Base-by-base conservation (phyloP, 2,113 vertebrate genomes). In the Misgurnus mizolepis region DNA sequence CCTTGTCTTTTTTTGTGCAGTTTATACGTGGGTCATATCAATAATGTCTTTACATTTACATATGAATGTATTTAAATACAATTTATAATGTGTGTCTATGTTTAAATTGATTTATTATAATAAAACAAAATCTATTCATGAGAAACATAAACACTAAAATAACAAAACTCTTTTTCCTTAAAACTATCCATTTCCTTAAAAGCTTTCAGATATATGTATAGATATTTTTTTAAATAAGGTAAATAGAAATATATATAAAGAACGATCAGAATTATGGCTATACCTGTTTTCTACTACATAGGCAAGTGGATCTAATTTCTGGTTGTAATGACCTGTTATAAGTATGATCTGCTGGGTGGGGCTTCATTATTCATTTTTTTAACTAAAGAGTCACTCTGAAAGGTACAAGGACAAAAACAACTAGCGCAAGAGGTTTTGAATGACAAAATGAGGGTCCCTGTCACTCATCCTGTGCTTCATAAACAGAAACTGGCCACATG, bases 381-480 rank as follows among this genome's bases (percentile, higher is more conserved):
- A 22, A 22, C 22, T 22, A 22, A 22, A 79, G 79, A 49, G 40
- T 70, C 73, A 34, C 67, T 43, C 10, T 69, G 62, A 78, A 75
- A 72, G 50, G 47, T 27, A 40, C 61, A 75, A 80, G 15, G 62
- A 47, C 78, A 67, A 55, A 74, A 49, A 67, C 47, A 72, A 56
- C 15, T 55, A 70, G 34, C 7, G 49, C 58, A 18, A 67, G 40
- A 58, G 40, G 71, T 27, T 56, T 53, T 70, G 41, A 55, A 47
- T 72, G 53, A 34, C 27, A 69, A 22, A 7, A 70, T 47, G 4
- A 5, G n/a, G 4, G 6, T 61, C n/a, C 3, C 15, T 60, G 40
- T 73, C 55, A 70, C 15, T 40, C 22, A 43, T 43, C 17, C 3
- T 43, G 39, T 72, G 34, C 9, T 6, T 12, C 0, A 15, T 60